Evolutionary conservation across 2,113 vertebrate species (phyloP).

Genomic region (Erythrocercus mccallii): DNA sequence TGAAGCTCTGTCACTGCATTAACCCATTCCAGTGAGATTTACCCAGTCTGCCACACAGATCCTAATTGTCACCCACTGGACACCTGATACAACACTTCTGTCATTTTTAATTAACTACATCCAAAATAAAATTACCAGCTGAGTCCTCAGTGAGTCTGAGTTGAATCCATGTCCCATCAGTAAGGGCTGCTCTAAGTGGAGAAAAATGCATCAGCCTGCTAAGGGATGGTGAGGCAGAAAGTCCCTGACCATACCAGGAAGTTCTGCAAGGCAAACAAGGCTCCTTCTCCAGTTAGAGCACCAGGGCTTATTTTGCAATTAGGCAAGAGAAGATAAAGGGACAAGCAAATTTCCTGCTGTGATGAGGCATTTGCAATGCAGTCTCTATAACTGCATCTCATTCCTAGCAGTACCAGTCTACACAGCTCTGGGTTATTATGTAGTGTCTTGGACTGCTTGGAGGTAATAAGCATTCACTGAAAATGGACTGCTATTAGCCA

Average conservation of each 20-base stretch:
- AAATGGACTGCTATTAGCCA: conserved; percentile 70
- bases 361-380: background rate
- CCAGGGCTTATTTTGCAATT: conserved; percentile 2
- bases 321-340: conserved; percentile 47
- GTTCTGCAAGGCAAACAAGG: conserved; percentile 4
- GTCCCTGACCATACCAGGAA: background rate
- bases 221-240: background rate
- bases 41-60: background rate
- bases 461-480: conserved; percentile 60
- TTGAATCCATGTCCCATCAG: background rate
- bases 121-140: conserved; percentile 11
- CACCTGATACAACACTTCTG: background rate
- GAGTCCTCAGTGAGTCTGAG: background rate
- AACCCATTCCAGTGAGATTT: background rate
- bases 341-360: conserved; percentile 53
- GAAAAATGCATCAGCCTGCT: background rate
- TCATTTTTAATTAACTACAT: conserved; percentile 20
- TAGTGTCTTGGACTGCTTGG: conserved; percentile 56
- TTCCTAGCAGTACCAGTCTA: conserved; percentile 46
- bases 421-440: conserved; percentile 43
- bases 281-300: background rate
- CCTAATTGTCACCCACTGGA: background rate
- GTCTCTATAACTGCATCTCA: conserved; percentile 35
- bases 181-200: background rate
- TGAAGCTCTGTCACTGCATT: background rate